Percentiles rank a stretch among this genome's conserved stretches.
Evolutionary conservation across 1,140 invertebrate species (phyloP).

Genomic region (Aricia agestis): DNA sequence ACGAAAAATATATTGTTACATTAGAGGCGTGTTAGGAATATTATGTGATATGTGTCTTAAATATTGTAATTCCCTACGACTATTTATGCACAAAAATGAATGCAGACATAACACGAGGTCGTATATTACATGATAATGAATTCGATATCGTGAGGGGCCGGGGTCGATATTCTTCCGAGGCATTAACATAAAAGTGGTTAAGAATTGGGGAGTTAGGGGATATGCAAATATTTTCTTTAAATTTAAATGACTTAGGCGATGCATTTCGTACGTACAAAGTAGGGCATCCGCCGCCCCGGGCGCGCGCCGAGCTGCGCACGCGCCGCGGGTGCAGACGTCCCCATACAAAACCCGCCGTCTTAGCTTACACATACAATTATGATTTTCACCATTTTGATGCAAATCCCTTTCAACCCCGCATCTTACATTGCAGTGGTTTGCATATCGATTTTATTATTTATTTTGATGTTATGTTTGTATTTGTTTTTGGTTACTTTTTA

Average conservation of each 20-base stretch:
- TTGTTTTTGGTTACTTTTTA: slow-evolving; percentile 72
- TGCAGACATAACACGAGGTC: slow-evolving; percentile 68
- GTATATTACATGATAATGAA: slow-evolving; percentile 62
- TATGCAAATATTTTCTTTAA: slow-evolving; percentile 74
- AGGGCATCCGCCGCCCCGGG: slow-evolving; percentile 33
- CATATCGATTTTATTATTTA: slow-evolving; percentile 63
- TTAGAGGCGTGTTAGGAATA: slow-evolving; percentile 63
- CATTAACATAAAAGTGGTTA: slow-evolving; percentile 69
- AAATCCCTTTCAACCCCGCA: slow-evolving; percentile 5
- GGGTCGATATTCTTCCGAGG: slow-evolving; percentile 50
- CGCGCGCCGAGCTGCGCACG: slow-evolving; percentile 43
- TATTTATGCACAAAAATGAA: slow-evolving; percentile 66
- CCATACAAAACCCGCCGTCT: slow-evolving; percentile 39
- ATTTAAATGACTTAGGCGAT: slow-evolving; percentile 47
- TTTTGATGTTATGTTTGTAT: slow-evolving; percentile 73
- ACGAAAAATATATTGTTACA: slow-evolving; percentile 20
- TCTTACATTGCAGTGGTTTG: slow-evolving; percentile 44
- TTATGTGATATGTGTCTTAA: slow-evolving; percentile 11
- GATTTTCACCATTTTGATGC: slow-evolving; percentile 13
- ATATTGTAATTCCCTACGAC: slow-evolving; percentile 48
- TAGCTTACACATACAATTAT: slow-evolving; percentile 60
- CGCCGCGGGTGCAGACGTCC: slow-evolving; percentile 49
- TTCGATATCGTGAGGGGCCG: slow-evolving; percentile 50
- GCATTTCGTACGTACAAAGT: slow-evolving; percentile 5
- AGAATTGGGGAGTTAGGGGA: slow-evolving; percentile 66